These are phyloP conservation scores for Echinometra lucunter DNA, from an alignment of 53 echinoderm and acorn worm genomes.

Conservation along the genomic window DNA sequence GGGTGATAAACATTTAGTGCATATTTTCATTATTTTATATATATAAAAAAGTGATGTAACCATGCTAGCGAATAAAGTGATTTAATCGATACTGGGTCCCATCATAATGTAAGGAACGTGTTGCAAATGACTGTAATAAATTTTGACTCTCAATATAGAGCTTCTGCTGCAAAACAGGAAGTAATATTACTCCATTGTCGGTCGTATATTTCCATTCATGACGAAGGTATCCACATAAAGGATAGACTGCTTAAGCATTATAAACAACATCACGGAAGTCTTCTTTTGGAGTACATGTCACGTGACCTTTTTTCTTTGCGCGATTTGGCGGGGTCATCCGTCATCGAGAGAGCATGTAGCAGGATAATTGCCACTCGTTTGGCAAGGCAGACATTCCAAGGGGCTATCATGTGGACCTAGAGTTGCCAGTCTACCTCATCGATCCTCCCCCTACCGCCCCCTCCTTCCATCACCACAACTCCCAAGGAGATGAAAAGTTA, in stretches of 20 bases:
- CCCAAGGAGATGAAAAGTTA: not conserved
- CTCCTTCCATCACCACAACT: not conserved
- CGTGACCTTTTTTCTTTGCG: slow-evolving; percentile 16
- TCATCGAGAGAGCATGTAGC: slow-evolving; percentile 55
- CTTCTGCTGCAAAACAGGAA: slow-evolving; percentile 27
- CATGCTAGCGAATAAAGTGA: not conserved
- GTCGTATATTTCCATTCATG: slow-evolving; percentile 49
- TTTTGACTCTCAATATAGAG: not conserved
- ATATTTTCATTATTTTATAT: not conserved
- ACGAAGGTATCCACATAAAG: not conserved
- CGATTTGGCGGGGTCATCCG: slow-evolving; percentile 35
- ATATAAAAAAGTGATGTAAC: no score
- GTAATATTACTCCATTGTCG: not conserved
- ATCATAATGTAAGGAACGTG: not conserved
- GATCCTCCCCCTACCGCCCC: not conserved
- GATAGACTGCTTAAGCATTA: slow-evolving; percentile 30
- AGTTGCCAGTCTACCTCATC: not conserved
- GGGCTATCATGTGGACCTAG: slow-evolving; percentile 4
- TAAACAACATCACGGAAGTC: slow-evolving; percentile 30
- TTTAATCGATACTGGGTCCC: not conserved
- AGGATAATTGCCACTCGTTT: slow-evolving; percentile 58
- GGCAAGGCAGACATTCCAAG: slow-evolving; percentile 37
- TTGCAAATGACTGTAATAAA: not conserved
- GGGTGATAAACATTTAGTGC: not conserved
- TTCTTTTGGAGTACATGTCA: not conserved